Base-by-base conservation (phyloP, 2,888 invertebrate species). In the Dicyrtoma fusca region DNA sequence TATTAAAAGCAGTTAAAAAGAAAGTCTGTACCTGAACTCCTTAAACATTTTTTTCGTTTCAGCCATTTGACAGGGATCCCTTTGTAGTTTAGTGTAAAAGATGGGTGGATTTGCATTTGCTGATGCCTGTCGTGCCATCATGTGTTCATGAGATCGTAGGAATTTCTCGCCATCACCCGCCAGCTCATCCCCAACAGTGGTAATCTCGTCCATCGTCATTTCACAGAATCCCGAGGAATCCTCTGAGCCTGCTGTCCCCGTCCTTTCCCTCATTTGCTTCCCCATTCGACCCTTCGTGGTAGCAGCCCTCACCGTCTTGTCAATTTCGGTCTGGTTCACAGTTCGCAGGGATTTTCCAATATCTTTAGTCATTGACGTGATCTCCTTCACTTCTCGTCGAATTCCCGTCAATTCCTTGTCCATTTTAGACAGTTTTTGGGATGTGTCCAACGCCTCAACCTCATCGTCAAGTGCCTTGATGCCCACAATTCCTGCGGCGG, bases 181-280 rank as follows among this genome's bases (percentile, higher is more conserved):
- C 17, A 68, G 13, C 23, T 64, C 64, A 17, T 25, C 26, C 10
- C 44, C 55, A 4, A 64, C 51, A 1, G 51, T 44, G n/a, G 64
- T 64, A 55, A 71, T 71, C 53, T 71, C 71, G 8, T 71, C 64
- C 25, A 64, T 13, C 1, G 71, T 42, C 71, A 71, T 71, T 49
- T 71, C 71, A 44, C 71, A 53, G 44, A 71, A 71, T 25, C 71
- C 71, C 13, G 71, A 71, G 17, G 71, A 71, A 6, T 44, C 71
- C 5, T 63, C 63, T 14, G 71, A 71, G 6, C 25, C 51, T 34
- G 63, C 61, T 13, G 70, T 71, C 23, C n/a, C n/a, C n/a, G n/a
- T n/a, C n/a, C n/a, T n/a, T n/a, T n/a, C 11, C 45, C 11, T 10
- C 45, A 45, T 13, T 10, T 10, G 45, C 13, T 19, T 57, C 13